Evolutionary conservation across 2,888 invertebrate species (phyloP).

Genomic region (Cephus nigrinus): DNA sequence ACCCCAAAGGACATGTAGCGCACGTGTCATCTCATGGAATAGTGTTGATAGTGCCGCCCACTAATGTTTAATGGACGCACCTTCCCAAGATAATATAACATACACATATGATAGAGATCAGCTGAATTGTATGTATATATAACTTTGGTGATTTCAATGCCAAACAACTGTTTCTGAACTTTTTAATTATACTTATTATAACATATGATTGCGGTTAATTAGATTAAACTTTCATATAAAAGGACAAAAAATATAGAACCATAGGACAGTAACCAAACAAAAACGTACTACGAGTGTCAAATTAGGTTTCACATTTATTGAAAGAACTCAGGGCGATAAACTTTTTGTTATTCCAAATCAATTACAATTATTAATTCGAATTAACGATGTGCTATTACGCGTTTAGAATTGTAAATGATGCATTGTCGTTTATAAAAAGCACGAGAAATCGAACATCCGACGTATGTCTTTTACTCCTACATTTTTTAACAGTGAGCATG

Average conservation of each 20-base stretch:
- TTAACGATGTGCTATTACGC: not conserved
- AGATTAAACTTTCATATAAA: not conserved
- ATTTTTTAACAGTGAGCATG: not conserved
- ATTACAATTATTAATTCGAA: not conserved
- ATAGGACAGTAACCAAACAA: not conserved
- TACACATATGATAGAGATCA: not conserved
- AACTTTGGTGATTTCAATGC: not conserved
- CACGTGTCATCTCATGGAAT: not conserved
- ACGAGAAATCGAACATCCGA: not conserved
- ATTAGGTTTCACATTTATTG: not conserved
- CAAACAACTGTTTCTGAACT: not conserved
- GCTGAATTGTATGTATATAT: not conserved
- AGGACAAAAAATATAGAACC: not conserved
- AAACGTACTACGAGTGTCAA: not conserved
- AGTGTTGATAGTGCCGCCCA: not conserved
- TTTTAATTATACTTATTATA: not conserved
- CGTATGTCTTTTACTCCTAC: not conserved
- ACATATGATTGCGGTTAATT: not conserved
- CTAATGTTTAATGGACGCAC: not conserved
- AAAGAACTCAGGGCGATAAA: not conserved
- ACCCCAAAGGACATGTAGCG: too few relatives aligned
- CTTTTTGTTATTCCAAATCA: not conserved
- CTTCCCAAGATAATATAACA: not conserved
- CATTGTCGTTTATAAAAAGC: not conserved
- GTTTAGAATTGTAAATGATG: not conserved